phyloP scores from a whole-genome alignment of 2,888 invertebrate species.

The Leucophenga maculata region DNA sequence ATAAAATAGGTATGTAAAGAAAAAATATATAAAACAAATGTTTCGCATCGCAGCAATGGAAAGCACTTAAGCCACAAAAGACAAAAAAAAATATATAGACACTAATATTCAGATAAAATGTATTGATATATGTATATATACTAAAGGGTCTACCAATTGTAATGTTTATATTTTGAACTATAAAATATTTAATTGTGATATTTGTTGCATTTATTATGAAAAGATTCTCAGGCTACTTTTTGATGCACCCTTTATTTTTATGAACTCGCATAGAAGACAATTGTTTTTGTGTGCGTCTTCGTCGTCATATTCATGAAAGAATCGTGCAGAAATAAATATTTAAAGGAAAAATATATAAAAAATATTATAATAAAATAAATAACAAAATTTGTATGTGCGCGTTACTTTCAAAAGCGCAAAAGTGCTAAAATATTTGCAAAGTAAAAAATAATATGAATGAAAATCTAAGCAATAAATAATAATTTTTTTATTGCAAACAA shows the following conservation, averaged over 20 bases:
- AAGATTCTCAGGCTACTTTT: too few relatives aligned
- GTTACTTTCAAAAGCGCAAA: constrained; percentile 17
- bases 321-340: constrained; percentile 19
- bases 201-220: too few relatives aligned
- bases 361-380: constrained; percentile 24
- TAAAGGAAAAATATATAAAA: constrained; percentile 34
- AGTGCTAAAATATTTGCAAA: constrained; percentile 24
- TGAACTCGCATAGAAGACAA: not conserved
- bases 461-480: constrained; percentile 56
- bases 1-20: too few relatives aligned
- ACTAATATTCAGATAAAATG: not conserved
- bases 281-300: constrained; percentile 10
- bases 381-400: constrained; percentile 32
- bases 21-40: not conserved
- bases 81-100: not conserved
- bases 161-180: not conserved
- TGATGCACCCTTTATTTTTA: too few relatives aligned
- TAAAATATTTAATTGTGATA: too few relatives aligned
- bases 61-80: constrained; percentile 15
- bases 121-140: too few relatives aligned
- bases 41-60: constrained; percentile 17
- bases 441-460: constrained; percentile 55
- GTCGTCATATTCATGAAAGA: constrained; percentile 25
- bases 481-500: constrained; percentile 31
- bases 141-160: too few relatives aligned